Conservation (phyloP, 2,113 vertebrate species). For the Crocuta crocuta region DNA sequence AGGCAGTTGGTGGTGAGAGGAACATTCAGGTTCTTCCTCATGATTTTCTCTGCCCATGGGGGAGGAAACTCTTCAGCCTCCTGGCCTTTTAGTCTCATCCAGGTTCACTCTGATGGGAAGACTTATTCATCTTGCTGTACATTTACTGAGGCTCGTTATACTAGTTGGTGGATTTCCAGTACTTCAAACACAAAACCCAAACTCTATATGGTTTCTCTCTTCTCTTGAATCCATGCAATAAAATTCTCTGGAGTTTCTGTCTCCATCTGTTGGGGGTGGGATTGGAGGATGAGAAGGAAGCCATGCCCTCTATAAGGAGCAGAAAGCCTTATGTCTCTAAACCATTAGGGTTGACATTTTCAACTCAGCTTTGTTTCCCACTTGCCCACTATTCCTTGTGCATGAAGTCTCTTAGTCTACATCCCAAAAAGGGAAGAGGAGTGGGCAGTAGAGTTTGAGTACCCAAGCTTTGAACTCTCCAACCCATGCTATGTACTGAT, state of each 20-base stretch:
- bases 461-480: not conserved
- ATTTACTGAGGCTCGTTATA: constrained; percentile 4
- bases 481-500: not conserved
- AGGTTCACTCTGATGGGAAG: not conserved
- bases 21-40: not conserved
- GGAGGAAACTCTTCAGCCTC: not conserved
- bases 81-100: not conserved
- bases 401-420: not conserved
- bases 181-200: constrained; percentile 6
- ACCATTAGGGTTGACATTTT: not conserved
- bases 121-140: not conserved
- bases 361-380: constrained; percentile 15
- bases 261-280: not conserved
- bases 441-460: not conserved
- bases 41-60: not conserved
- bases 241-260: not conserved
- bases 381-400: not conserved
- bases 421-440: not conserved
- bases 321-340: not conserved
- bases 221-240: not conserved
- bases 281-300: not conserved
- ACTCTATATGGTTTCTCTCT: not conserved
- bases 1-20: not conserved
- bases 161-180: not conserved
- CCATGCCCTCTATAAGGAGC: not conserved